Base-by-base conservation (phyloP, 64 coral and sea anemone species). In the Porites australiensis region DNA sequence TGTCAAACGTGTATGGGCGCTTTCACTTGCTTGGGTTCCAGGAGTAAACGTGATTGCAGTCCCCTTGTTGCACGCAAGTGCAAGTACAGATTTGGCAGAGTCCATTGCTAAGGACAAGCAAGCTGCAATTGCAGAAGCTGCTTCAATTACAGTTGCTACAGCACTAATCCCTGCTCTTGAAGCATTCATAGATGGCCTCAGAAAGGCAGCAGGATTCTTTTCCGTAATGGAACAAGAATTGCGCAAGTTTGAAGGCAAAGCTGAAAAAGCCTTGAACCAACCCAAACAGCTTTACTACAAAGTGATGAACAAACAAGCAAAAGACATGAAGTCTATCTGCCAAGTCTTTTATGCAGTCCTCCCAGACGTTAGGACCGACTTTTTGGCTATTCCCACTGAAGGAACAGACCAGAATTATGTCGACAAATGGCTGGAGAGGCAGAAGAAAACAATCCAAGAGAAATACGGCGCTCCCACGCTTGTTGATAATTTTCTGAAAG, bases 341-440 rank as follows among this genome's bases (percentile, higher is more conserved):
- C 73, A 52, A 48, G 46, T 0, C 14, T 89, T 89, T 62, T 89
- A 65, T 63, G 44, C 52, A 47, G 53, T 66, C 49, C 44, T 77
- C 12, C 57, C 88, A 49, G 61, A 57, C 6, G 88, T 89, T 11
- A 74, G 70, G 55, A 89, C 75, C 22, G 72, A 89, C 48, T 89
- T 89, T 20, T 14, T 52, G 16, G 72, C 75, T 7, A 77, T 89
- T 89, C 59, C 54, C 5, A 48, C 57, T 3, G 0, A 62, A 15
- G 87, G 53, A 37, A 89, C 87, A 45, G 82, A 86, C 50, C 61
- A 68, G 63, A 86, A 86, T 58, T 86, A 86, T 45, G 82, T 86
- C 3, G 84, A 87, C 6, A 7, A 14, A 10, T 87, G 84, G 84
- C 50, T 87, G 65, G 84, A 87, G 44, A 87, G 50, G 53, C 11